These are phyloP conservation scores for Acropora yongei DNA, from an alignment of 64 coral and sea anemone species.

Conservation along the genomic window DNA sequence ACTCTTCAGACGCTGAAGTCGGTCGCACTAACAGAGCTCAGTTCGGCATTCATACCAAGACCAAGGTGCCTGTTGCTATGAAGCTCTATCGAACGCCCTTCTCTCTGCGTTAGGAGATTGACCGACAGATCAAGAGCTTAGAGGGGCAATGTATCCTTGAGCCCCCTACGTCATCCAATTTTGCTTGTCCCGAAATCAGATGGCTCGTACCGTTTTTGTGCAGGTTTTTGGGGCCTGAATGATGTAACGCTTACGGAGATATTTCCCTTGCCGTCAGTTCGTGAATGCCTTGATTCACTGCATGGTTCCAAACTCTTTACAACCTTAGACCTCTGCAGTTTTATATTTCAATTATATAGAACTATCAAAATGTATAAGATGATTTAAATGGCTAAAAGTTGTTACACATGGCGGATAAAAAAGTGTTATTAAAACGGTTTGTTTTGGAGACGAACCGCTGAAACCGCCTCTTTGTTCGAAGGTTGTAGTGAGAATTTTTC, in stretches of 20 bases:
- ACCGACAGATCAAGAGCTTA: slow-evolving; percentile 36
- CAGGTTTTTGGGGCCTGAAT: slow-evolving; percentile 48
- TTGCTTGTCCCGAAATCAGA: slow-evolving; percentile 31
- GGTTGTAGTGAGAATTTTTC: no score
- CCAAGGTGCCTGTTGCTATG: slow-evolving; percentile 26
- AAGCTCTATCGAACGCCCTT: slow-evolving; percentile 46
- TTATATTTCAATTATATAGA: neutral
- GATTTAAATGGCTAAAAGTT: no score
- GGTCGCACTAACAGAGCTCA: slow-evolving; percentile 51
- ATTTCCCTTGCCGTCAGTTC: slow-evolving; percentile 26
- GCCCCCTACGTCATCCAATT: slow-evolving; percentile 29
- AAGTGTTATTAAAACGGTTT: no score
- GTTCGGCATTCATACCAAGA: slow-evolving; percentile 53
- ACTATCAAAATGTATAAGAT: no score
- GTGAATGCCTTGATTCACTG: slow-evolving; percentile 57
- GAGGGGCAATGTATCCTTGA: slow-evolving; percentile 45
- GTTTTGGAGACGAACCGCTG: no score
- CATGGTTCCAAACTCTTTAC: slow-evolving; percentile 53
- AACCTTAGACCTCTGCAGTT: slow-evolving; percentile 53
- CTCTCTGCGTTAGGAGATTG: slow-evolving; percentile 25
- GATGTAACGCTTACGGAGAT: slow-evolving; percentile 58
- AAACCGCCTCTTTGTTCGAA: no score
- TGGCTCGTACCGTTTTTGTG: slow-evolving; percentile 56
- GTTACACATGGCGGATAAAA: no score
- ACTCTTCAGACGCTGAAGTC: slow-evolving; percentile 23